A percentile compares a stretch with the other conserved stretches of the same genome.
Conservation (phyloP, 2,113 vertebrate genomes). For the Castor canadensis region DNA sequence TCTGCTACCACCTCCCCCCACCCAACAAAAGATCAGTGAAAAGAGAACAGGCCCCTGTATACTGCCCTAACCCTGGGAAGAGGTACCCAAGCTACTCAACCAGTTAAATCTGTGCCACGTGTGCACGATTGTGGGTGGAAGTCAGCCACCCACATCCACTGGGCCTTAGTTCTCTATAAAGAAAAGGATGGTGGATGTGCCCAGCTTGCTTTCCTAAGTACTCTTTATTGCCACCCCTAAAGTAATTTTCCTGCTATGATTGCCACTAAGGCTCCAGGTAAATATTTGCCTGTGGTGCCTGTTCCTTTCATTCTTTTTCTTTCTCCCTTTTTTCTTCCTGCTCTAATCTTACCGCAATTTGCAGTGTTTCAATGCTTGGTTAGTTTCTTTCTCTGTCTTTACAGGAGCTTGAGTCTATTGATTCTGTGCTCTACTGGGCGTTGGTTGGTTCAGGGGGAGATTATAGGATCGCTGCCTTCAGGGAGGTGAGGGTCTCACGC, state of each 20-base stretch:
- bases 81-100: too few relatives aligned
- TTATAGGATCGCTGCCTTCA: not conserved
- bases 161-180: not conserved
- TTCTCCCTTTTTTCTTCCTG: not conserved
- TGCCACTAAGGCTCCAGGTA: not conserved
- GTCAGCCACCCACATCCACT: not conserved
- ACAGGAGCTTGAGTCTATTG: not conserved
- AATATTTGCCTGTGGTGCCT: not conserved
- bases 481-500: not conserved
- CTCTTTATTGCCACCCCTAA: not conserved
- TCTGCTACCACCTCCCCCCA: too few relatives aligned
- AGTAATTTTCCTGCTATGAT: not conserved
- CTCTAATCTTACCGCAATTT: not conserved
- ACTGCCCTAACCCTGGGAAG: not conserved
- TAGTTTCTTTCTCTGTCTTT: not conserved
- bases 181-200: fast-evolving
- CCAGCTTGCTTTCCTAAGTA: not conserved
- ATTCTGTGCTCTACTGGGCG: not conserved
- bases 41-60: too few relatives aligned
- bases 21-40: fast-evolving
- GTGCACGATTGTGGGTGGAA: not conserved
- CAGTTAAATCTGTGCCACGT: not conserved
- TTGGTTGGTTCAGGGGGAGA: not conserved
- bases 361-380: not conserved
- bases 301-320: not conserved